Evolutionary conservation across 2,888 invertebrate genomes (phyloP).

Genomic region (Drosophila austrosaltans): DNA sequence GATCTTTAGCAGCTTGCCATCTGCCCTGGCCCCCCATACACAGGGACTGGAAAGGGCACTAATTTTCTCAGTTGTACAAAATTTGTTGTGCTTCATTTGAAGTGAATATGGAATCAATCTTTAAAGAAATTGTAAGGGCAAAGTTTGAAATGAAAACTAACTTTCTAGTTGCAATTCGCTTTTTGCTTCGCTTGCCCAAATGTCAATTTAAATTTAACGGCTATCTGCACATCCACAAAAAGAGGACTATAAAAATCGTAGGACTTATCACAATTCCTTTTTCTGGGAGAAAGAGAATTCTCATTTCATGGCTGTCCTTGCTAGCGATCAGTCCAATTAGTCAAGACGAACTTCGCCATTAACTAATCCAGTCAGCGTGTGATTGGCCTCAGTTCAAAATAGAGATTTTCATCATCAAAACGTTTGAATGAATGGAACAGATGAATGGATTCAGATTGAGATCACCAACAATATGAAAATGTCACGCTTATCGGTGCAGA

Average conservation of each 20-base stretch:
- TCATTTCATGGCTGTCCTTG: constrained; percentile 67
- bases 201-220: constrained; percentile 62
- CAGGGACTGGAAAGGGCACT: constrained; percentile 51
- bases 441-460: constrained; percentile 38
- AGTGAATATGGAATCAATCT: not conserved
- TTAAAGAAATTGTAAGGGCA: constrained; percentile 12
- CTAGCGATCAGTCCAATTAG: constrained; percentile 64
- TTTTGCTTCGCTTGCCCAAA: constrained; percentile 11
- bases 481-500: constrained; percentile 81
- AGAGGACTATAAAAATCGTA: constrained; percentile 28
- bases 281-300: constrained; percentile 39
- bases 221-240: constrained; percentile 52
- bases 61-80: constrained; percentile 55
- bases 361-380: constrained; percentile 80
- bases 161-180: not conserved
- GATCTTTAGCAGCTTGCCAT: constrained; percentile 65
- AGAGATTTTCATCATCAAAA: constrained; percentile 61
- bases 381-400: constrained; percentile 70
- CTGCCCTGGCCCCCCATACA: constrained; percentile 48
- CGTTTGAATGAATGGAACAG: constrained; percentile 46
- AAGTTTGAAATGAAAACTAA: no score
- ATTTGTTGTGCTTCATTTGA: constrained; percentile 47
- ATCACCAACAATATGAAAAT: constrained; percentile 81
- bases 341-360: constrained; percentile 38
- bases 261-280: constrained; percentile 26